phyloP scores from a whole-genome alignment of 1,140 invertebrate species.

The Probaryconus sp. region DNA sequence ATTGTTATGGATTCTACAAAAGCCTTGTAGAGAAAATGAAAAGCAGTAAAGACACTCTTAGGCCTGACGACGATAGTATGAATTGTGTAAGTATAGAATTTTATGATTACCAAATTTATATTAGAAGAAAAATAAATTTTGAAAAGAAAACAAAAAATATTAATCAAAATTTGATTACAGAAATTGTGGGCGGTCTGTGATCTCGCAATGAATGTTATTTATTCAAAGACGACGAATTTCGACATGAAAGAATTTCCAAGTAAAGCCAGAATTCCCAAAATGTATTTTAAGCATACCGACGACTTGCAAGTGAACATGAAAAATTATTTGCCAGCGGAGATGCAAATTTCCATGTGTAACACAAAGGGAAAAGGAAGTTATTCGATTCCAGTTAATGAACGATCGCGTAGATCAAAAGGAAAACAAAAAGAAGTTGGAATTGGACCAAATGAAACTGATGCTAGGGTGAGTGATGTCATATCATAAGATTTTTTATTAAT shows the following conservation, averaged over 20 bases:
- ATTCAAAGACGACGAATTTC: constrained; percentile 91
- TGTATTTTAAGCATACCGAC: constrained; percentile 88
- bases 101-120: background rate
- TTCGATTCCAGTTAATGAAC: constrained; percentile 71
- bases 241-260: constrained; percentile 93
- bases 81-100: constrained; percentile 92
- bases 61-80: constrained; percentile 86
- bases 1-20: constrained; percentile 97
- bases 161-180: constrained; percentile 77
- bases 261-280: constrained; percentile 89
- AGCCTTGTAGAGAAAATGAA: constrained; percentile 94
- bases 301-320: constrained; percentile 85
- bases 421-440: constrained; percentile 80
- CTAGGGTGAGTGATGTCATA: constrained; percentile 79
- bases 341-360: constrained; percentile 81
- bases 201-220: constrained; percentile 92
- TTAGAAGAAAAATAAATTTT: background rate
- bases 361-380: constrained; percentile 77
- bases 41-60: constrained; percentile 92
- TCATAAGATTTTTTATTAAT: no score
- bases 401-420: constrained; percentile 73
- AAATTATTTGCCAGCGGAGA: constrained; percentile 83
- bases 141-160: constrained; percentile 1
- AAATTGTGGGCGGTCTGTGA: constrained; percentile 98
- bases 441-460: constrained; percentile 81